Conservation (phyloP, 2,888 invertebrate species). For the Trypoxylon attenuatum region DNA sequence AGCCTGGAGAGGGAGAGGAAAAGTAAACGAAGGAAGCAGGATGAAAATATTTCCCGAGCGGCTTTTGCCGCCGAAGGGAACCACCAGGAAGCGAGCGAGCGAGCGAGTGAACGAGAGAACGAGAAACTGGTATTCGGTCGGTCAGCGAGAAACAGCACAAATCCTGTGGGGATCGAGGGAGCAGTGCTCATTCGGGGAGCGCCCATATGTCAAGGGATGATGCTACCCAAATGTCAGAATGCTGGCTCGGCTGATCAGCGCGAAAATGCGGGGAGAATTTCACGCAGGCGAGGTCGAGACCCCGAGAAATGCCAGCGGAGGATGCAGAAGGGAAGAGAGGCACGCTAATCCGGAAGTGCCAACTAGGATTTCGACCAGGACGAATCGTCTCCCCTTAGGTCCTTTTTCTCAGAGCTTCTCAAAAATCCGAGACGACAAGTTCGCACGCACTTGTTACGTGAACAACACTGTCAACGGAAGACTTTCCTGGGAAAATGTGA, state of each 20-base stretch:
- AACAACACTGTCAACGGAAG: no score
- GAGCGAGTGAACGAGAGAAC: conserved; percentile 1
- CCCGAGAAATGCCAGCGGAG: neutral
- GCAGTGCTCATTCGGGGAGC: conserved; percentile 49
- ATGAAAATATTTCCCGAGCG: conserved; percentile 36
- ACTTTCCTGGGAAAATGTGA: no score
- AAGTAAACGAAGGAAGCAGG: no score
- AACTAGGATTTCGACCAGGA: conserved; percentile 29
- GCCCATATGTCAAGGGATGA: conserved; percentile 59
- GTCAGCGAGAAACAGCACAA: conserved; percentile 40
- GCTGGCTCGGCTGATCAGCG: conserved; percentile 28
- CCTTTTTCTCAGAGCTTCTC: conserved; percentile 7
- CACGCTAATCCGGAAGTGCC: conserved; percentile 53
- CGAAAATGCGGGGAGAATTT: conserved; percentile 38
- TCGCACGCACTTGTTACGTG: neutral
- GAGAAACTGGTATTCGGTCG: conserved; percentile 33
- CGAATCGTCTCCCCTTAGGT: conserved; percentile 26
- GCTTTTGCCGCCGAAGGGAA: conserved; percentile 4
- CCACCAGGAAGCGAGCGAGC: conserved; percentile 18
- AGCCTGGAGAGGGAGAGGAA: conserved; percentile 8
- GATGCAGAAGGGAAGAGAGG: neutral
- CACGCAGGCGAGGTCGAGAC: no score
- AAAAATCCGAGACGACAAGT: neutral
- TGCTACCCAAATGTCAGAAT: conserved; percentile 33
- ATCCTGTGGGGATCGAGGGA: conserved; percentile 40